Conservation (phyloP, 2,797 vertebrate genomes). For the Limosa lapponica region DNA sequence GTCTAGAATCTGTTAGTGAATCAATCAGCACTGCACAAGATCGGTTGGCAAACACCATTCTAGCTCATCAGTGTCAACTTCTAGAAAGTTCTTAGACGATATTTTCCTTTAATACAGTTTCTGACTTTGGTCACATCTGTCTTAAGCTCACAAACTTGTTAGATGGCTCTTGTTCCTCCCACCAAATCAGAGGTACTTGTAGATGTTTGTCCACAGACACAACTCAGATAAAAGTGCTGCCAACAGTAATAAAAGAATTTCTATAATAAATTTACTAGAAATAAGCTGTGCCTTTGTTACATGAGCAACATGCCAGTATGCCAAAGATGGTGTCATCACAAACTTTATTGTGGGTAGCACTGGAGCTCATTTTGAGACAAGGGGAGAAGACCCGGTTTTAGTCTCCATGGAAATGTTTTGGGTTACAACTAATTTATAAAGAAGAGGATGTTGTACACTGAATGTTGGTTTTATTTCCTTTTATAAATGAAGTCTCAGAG, state of each 20-base stretch:
- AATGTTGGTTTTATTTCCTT: conserved; percentile 12
- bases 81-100: not conserved
- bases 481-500: not conserved
- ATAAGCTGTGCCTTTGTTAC: not conserved
- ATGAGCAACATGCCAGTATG: not conserved
- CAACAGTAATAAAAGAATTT: not conserved
- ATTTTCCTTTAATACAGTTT: not conserved
- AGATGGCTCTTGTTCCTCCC: not conserved
- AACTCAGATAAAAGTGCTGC: not conserved
- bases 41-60: not conserved
- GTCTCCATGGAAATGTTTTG: not conserved
- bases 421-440: not conserved
- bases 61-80: not conserved
- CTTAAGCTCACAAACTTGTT: not conserved
- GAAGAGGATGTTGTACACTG: not conserved
- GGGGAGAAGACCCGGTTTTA: not conserved
- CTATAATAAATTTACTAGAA: not conserved
- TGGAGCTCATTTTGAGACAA: not conserved
- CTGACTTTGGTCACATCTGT: not conserved
- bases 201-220: not conserved
- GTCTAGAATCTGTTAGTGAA: not conserved
- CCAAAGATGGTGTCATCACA: not conserved
- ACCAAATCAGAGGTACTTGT: not conserved
- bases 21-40: not conserved
- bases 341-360: not conserved